These are phyloP conservation scores for Rutpela maculata DNA, from an alignment of 2,888 invertebrate genomes.

Conservation along the genomic window DNA sequence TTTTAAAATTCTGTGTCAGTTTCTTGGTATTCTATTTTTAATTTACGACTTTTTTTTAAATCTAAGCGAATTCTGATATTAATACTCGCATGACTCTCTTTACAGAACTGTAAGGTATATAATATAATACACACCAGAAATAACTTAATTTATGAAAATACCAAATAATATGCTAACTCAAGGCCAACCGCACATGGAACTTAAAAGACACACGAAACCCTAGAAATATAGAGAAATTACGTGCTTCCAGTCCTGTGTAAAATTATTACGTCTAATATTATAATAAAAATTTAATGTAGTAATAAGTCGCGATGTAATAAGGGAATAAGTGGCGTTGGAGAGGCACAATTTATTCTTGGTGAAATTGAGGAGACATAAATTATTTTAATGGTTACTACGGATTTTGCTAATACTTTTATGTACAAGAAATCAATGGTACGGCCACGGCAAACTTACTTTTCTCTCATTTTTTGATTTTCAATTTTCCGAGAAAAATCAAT, in stretches of 20 bases:
- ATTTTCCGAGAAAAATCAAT: too few species aligned
- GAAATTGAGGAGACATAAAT: too few species aligned
- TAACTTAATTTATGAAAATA: constrained; percentile 29
- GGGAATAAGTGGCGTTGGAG: too few species aligned
- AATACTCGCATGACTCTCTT: neutral
- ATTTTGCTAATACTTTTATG: too few species aligned
- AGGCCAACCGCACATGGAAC: constrained; percentile 2
- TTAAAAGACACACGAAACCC: constrained; percentile 25
- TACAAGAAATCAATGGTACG: too few species aligned
- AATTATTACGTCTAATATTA: constrained; percentile 21
- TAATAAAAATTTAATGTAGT: neutral
- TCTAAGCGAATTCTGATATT: neutral
- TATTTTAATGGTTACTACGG: too few species aligned
- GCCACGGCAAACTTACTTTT: too few species aligned
- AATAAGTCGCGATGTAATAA: too few species aligned
- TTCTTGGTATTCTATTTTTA: too few species aligned
- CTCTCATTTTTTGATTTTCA: too few species aligned
- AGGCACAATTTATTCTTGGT: too few species aligned
- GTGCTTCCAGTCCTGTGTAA: constrained; percentile 16
- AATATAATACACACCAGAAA: neutral
- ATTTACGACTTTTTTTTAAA: neutral
- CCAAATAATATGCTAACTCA: neutral
- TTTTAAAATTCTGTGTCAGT: too few species aligned
- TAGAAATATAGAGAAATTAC: constrained; percentile 29
- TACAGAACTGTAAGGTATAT: neutral